phyloP scores from a whole-genome alignment of 2,888 invertebrate species.

The Atethmia centrago region DNA sequence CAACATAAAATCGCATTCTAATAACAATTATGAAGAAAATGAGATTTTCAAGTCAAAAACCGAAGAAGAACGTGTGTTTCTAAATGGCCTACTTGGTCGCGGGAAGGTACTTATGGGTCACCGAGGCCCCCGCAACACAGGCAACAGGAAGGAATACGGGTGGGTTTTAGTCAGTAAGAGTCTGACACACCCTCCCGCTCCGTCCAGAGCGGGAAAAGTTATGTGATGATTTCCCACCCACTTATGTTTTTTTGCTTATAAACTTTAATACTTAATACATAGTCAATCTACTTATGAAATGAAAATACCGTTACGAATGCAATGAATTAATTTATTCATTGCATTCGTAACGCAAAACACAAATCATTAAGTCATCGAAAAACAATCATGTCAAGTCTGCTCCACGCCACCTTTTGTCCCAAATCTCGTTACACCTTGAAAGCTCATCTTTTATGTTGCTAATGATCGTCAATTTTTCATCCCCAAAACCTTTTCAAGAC shows the following conservation, averaged over 20 bases:
- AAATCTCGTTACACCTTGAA: slow-evolving; percentile 79
- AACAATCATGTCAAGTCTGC: slow-evolving; percentile 43
- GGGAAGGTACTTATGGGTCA: too few species aligned
- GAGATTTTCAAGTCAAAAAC: neutral
- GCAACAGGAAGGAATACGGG: too few species aligned
- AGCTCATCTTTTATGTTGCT: slow-evolving; percentile 80
- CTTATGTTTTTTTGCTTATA: neutral
- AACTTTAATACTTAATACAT: neutral
- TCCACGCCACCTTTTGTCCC: slow-evolving; percentile 70
- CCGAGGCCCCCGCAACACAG: too few species aligned
- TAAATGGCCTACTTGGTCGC: too few species aligned
- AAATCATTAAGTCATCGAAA: neutral
- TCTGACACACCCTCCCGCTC: too few species aligned
- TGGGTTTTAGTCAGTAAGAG: too few species aligned
- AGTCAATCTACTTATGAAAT: neutral
- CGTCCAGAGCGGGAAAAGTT: too few species aligned
- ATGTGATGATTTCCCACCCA: too few species aligned
- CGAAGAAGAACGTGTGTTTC: neutral
- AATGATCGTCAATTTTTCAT: slow-evolving; percentile 84
- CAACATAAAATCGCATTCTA: neutral
- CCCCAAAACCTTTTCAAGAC: slow-evolving; percentile 75
- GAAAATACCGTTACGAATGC: neutral
- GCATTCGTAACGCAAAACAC: neutral
- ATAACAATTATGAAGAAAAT: too few species aligned
- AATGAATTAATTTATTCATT: neutral